Evolutionary conservation across 1,140 invertebrate genomes (phyloP).

Genomic region (Musca domestica): DNA sequence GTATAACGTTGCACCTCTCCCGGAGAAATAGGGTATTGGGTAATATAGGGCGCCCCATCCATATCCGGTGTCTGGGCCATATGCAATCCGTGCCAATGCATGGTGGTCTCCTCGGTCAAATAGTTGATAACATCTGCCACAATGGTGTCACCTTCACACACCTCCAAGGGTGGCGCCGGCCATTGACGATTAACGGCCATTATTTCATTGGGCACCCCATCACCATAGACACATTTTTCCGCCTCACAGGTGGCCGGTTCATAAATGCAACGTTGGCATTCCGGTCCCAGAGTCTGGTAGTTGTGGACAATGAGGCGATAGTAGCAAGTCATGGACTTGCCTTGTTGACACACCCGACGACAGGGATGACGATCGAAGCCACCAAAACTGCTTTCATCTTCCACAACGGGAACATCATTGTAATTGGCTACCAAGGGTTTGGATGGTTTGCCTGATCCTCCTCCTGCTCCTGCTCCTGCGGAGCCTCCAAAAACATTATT

Average conservation of each 20-base stretch:
- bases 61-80: slow-evolving; percentile 77
- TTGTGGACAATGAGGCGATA: slow-evolving; percentile 47
- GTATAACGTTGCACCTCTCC: slow-evolving; percentile 81
- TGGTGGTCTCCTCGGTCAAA: slow-evolving; percentile 67
- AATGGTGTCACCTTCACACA: slow-evolving; percentile 82
- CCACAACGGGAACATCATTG: neutral
- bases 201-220: slow-evolving; percentile 69
- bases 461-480: neutral
- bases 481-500: neutral
- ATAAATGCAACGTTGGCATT: slow-evolving; percentile 64
- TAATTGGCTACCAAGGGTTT: neutral
- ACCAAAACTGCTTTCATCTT: neutral
- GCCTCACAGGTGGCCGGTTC: slow-evolving; percentile 61
- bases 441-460: neutral
- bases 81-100: slow-evolving; percentile 83
- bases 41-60: slow-evolving; percentile 82
- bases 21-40: slow-evolving; percentile 79
- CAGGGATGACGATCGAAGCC: slow-evolving; percentile 35
- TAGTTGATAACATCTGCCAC: slow-evolving; percentile 81
- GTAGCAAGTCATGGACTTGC: slow-evolving; percentile 40
- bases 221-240: slow-evolving; percentile 67
- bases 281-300: slow-evolving; percentile 39
- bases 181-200: slow-evolving; percentile 77
- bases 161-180: slow-evolving; percentile 80
- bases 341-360: slow-evolving; percentile 43